Evolutionary conservation across 2,888 invertebrate genomes (phyloP), one percentile per base, ranked within the genome.

Genomic region (Odontocerum albicorne): DNA sequence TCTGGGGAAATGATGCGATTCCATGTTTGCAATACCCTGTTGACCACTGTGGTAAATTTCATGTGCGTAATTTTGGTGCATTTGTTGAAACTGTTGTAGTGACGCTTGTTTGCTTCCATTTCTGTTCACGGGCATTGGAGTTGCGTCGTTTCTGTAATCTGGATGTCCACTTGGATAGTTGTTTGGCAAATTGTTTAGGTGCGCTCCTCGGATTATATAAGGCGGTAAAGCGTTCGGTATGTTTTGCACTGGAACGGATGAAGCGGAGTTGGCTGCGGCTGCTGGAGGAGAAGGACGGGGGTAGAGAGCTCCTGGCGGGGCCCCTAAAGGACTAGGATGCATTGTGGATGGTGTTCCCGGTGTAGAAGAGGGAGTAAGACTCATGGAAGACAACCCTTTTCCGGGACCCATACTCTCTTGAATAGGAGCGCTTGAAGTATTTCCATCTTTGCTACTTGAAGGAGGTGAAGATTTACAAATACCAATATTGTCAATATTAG

Each of bases 201-300:
- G 69, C 2, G 70, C 78, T 55, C 77, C 81, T 66, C 81, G 72
- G 57, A 76, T 78, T 8, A 78, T 80, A 64, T 82, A 83, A 1
- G 82, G 79, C 2, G 82, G 81, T 67, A 82, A 77, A 21, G 79
- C 73, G 64, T 80, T 82, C 15, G 81, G 80, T 62, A 83, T 80
- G 52, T 81, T 77, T 68, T 82, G 83, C 63, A 72, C 69, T 42
- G 73, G 72, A 36, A 72, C 72, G 50, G 71, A 73, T 39, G 80
- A 79, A 64, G 79, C 77, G 50, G 81, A 77, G 55, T 82, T 80
- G 15, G 82, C 75, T 1, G 83, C 81, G 3, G 82, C 85, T 27
- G 84, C 85, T 0, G 87, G 86, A 1, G 87, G 87, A 2, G 87
- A 87, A 7, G 87, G 85, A 58, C 86, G 74, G 8, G 85, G 83